phyloP scores from a whole-genome alignment of 2,888 invertebrate genomes.

The Xanthia icteritia region DNA sequence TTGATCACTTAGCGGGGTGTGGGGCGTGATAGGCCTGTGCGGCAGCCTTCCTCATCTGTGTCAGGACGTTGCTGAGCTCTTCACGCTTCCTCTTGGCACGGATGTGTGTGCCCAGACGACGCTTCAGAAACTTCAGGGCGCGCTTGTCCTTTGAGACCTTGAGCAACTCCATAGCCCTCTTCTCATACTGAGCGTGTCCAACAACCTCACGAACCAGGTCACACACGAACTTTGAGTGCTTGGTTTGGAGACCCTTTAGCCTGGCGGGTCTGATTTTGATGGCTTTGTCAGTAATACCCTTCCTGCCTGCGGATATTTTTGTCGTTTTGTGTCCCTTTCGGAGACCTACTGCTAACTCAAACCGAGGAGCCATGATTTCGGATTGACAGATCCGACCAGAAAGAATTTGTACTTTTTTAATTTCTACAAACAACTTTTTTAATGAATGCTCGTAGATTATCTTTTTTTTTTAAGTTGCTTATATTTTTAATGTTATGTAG shows the following conservation, averaged over 20 bases:
- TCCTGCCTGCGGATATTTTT: constrained; percentile 95
- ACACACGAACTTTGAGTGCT: constrained; percentile 98
- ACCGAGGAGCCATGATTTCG: constrained; percentile 89
- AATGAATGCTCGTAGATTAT: not conserved
- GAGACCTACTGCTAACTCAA: constrained; percentile 97
- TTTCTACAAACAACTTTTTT: constrained; percentile 10
- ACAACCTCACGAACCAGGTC: constrained; percentile 99
- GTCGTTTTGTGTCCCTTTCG: constrained; percentile 98
- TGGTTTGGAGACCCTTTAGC: constrained; percentile 97
- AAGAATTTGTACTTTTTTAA: constrained; percentile 70
- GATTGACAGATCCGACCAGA: constrained; percentile 86
- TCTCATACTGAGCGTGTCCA: constrained; percentile 99
- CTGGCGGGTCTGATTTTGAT: constrained; percentile 95
- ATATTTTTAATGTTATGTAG: not conserved
- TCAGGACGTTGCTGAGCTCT: constrained; percentile 98
- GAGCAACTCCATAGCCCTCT: constrained; percentile 99
- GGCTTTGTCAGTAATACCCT: constrained; percentile 93
- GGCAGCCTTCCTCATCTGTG: constrained; percentile 99
- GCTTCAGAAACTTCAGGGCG: constrained; percentile 99
- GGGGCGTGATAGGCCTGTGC: constrained; percentile 93
- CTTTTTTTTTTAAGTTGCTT: not conserved
- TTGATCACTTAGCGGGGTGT: constrained; percentile 80
- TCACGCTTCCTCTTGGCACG: constrained; percentile 99
- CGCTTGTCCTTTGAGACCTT: constrained; percentile 99
- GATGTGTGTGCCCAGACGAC: constrained; percentile 98